These are phyloP conservation scores for Dasyornis broadbenti DNA, from an alignment of 2,113 vertebrate species.

Conservation along the genomic window DNA sequence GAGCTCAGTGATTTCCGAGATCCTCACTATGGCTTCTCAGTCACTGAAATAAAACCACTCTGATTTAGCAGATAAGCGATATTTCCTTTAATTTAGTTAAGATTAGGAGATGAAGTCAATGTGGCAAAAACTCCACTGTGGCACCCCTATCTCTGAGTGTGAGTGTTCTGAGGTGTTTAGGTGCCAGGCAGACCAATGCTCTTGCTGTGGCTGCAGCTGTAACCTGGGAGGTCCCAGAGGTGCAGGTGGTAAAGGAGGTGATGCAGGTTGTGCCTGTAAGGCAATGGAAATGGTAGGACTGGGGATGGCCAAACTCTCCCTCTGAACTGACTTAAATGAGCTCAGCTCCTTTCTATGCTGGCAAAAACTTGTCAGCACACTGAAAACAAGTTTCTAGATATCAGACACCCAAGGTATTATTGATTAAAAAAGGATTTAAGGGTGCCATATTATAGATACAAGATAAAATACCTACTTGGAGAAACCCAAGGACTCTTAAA, in stretches of 20 bases:
- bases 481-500: not conserved
- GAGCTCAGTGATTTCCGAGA: not conserved
- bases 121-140: not conserved
- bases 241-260: not conserved
- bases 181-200: not conserved
- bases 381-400: not conserved
- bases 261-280: rapidly evolving
- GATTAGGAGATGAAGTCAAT: not conserved
- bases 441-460: not conserved
- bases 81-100: not conserved
- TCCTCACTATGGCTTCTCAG: not conserved
- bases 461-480: not conserved
- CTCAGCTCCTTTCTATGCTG: not conserved
- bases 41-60: not conserved
- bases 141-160: not conserved
- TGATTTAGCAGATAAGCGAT: not conserved
- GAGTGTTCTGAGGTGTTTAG: not conserved
- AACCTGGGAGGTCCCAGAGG: not conserved
- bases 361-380: not conserved
- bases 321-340: not conserved
- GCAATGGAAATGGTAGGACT: not conserved
- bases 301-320: not conserved
- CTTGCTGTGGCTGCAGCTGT: not conserved
- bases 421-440: not conserved
- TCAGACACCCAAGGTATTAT: not conserved